Evolutionary conservation across 2,113 vertebrate species (phyloP), one percentile per base, ranked within the genome.

Genomic region (Crotalus horridus): DNA sequence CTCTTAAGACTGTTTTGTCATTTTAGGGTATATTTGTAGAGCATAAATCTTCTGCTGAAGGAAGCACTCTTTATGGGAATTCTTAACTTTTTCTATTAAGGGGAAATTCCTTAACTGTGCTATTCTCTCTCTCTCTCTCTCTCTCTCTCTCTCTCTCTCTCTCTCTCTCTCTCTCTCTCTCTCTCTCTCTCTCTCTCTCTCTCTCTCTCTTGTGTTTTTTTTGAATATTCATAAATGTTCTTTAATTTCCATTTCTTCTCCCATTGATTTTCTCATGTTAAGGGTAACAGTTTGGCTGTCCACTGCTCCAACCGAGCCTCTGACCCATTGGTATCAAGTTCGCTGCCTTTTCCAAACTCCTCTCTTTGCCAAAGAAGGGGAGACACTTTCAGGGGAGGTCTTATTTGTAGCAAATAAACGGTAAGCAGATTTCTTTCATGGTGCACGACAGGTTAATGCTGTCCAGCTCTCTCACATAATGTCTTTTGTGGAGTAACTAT

Each of bases 271-370:
- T 92, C 59, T 91, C 93, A 55, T 91, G 85, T 59, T 54, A 98
- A 93, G 98, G 91, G 96, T 97, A 33, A 98, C 96, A 0, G 96
- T 98, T 87, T 98, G 98, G 98, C 94, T 98, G 56, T 98, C 98
- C 24, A 98, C 98, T 39, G 97, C 98, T 39, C 98, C 98, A 0
- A 96, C 96, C 1, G 97, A 98, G 94, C 97, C 98, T 59, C 96
- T 98, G 93, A 98, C 98, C 43, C 98, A 98, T 88, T 98, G 98
- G 98, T 98, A 97, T 92, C 98, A 98, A 96, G 97, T 98, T 59
- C 96, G 96, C 23, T 98, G 98, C 96, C 97, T 98, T 90, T 96
- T 98, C 33, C 98, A 98, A 96, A 98, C 97, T 0, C 98, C 97
- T 0, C 97, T 98, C 24, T 98, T 98, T 92, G 97, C 96, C 94